Conservation (phyloP, 1,140 invertebrate genomes). For the Caenorhabditis inopinata region DNA sequence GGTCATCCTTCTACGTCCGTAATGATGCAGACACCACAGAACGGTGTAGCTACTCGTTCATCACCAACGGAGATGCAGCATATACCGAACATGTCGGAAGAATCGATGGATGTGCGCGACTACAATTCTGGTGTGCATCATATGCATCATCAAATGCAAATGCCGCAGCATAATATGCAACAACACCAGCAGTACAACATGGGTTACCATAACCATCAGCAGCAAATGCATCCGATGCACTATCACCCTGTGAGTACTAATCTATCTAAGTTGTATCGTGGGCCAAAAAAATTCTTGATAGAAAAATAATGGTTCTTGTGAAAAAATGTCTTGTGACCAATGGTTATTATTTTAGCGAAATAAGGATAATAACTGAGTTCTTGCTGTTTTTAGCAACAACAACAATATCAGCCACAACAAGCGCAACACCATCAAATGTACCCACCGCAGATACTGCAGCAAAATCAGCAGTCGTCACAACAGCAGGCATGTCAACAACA, state of each 20-base stretch:
- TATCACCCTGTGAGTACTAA: neutral
- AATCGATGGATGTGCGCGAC: neutral
- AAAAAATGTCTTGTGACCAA: too few relatives aligned
- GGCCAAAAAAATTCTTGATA: too few relatives aligned
- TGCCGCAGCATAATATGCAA: neutral
- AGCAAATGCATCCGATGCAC: conserved; percentile 23
- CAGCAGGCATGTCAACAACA: neutral
- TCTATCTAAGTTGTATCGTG: too few relatives aligned
- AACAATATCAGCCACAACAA: neutral
- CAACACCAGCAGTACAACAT: conserved; percentile 6
- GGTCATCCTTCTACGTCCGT: neutral
- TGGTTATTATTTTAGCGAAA: too few relatives aligned
- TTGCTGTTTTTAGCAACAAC: neutral
- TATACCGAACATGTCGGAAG: neutral
- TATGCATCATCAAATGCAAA: conserved; percentile 28
- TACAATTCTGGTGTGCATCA: conserved; percentile 8
- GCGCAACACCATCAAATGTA: neutral
- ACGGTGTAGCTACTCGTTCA: neutral
- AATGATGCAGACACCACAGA: neutral
- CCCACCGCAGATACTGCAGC: neutral
- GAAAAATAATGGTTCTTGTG: too few relatives aligned
- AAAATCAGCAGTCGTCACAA: neutral
- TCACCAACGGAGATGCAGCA: conserved; percentile 8
- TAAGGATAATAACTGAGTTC: too few relatives aligned
- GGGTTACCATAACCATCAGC: conserved; percentile 12